These are phyloP conservation scores for Alethe diademata DNA, from an alignment of 2,113 vertebrate species.

Conservation along the genomic window DNA sequence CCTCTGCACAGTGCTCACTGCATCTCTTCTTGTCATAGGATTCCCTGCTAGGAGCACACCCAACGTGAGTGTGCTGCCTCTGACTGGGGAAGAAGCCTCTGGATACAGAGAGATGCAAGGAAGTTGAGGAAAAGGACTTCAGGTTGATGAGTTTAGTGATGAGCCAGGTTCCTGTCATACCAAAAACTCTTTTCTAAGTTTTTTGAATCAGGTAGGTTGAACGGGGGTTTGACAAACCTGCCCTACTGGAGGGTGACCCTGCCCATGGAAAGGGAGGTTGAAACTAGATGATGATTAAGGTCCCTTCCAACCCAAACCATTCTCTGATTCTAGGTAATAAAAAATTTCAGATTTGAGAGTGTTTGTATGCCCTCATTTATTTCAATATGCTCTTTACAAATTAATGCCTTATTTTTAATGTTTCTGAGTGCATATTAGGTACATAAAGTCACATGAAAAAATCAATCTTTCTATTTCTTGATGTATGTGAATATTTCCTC, in stretches of 20 bases:
- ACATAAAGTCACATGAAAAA: neutral
- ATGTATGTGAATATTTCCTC: neutral
- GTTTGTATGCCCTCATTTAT: neutral
- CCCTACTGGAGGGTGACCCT: neutral
- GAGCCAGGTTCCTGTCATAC: neutral
- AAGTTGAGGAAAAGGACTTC: neutral
- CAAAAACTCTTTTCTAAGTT: neutral
- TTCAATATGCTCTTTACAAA: neutral
- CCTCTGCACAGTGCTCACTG: neutral
- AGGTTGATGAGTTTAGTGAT: neutral
- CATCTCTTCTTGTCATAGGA: rapidly evolving
- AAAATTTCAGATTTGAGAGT: neutral
- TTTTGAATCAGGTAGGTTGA: neutral
- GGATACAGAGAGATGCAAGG: neutral
- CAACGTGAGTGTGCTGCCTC: neutral
- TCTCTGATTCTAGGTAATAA: neutral
- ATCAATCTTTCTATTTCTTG: neutral
- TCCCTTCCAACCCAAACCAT: neutral
- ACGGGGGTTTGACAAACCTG: rapidly evolving
- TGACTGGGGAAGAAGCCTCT: neutral
- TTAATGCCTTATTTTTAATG: neutral
- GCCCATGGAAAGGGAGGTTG: too few relatives aligned
- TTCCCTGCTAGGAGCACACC: neutral
- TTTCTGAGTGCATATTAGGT: neutral
- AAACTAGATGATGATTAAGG: neutral